Conservation (phyloP, 2,888 invertebrate genomes). For the Eucriotettix oculatus region DNA sequence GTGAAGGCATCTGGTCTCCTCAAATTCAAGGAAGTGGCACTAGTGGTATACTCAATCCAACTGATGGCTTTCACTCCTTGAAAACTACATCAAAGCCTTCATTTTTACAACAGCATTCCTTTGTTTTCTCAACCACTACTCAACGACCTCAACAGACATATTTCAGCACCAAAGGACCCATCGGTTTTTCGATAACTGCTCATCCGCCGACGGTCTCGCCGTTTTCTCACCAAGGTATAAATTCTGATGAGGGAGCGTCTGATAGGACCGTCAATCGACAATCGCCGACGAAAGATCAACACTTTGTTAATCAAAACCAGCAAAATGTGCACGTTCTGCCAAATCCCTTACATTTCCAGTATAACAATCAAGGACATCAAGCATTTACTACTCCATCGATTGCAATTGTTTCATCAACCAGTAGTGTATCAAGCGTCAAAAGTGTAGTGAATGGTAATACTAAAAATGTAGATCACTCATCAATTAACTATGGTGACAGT, state of each 20-base stretch:
- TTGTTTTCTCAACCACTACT: conserved; percentile 6
- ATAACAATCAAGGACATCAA: conserved; percentile 6
- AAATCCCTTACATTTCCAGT: conserved; percentile 2
- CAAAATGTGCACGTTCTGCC: conserved; percentile 1
- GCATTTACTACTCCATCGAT: conserved; percentile 12
- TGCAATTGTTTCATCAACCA: conserved; percentile 15
- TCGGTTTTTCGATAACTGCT: conserved; percentile 3
- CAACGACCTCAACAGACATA: conserved; percentile 1
- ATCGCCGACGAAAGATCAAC: too few species aligned
- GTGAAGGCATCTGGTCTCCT: too few species aligned
- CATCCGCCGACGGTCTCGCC: background rate
- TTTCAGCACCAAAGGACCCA: conserved; percentile 1
- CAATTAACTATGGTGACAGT: background rate
- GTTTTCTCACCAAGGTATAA: background rate
- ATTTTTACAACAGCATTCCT: background rate
- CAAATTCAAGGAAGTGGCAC: background rate
- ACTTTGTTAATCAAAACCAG: background rate
- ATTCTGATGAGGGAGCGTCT: background rate
- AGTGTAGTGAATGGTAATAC: background rate
- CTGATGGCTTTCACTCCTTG: background rate
- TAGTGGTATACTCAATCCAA: background rate
- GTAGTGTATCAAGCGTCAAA: conserved; percentile 12
- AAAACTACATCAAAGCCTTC: background rate
- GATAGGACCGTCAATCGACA: too few species aligned
- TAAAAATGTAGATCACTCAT: background rate